Base-by-base conservation (phyloP, 1,140 invertebrate genomes). In the Drosophila kanapiae region DNA sequence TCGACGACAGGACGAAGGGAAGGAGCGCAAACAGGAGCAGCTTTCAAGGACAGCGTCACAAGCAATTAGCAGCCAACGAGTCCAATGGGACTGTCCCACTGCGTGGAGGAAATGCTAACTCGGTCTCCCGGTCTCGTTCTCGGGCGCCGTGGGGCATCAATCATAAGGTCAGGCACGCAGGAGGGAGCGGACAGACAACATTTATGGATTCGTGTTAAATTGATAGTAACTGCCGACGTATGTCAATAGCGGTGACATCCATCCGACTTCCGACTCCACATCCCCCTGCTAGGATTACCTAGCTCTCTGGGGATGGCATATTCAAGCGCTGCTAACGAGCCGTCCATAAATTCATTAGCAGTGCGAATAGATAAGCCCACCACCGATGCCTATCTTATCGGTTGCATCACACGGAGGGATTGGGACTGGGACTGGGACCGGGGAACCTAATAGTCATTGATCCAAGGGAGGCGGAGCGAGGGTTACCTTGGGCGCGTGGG, bases 171-270 rank as follows among this genome's bases (percentile, higher is more conserved):
- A 58, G 47, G 27, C 60, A 65, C 18, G 62, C 43, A 65, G 51
- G 60, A 65, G 51, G 60, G 51, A 53, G 48, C 14, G 18, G 48
- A 40, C 40, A 40, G 11, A 40, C 37, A 72, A 75, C 68, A 78
- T 67, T 67, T 62, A 75, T 76, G 64, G 82, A 81, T 62, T 80
- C 58, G 58, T 78, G 63, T 90, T 88, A 88, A 90, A 88, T 90
- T 84, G 80, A 81, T 75, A 90, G 69, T 78, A 72, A 88, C 70
- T 84, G 81, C 69, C 70, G 38, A 29, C 53, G 65, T 68, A 42
- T 79, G 74, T 88, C 84, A 84, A 88, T 84, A 84, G 48, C 54
- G 61, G 49, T 60, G 56, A 37, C 48, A 68, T 37, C 40, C 13
- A 37, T 31, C 43, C 29, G 27, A 11, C 59, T 48, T 23, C 11